Evolutionary conservation across 2,113 vertebrate genomes (phyloP).

Genomic region (Redunca redunca): DNA sequence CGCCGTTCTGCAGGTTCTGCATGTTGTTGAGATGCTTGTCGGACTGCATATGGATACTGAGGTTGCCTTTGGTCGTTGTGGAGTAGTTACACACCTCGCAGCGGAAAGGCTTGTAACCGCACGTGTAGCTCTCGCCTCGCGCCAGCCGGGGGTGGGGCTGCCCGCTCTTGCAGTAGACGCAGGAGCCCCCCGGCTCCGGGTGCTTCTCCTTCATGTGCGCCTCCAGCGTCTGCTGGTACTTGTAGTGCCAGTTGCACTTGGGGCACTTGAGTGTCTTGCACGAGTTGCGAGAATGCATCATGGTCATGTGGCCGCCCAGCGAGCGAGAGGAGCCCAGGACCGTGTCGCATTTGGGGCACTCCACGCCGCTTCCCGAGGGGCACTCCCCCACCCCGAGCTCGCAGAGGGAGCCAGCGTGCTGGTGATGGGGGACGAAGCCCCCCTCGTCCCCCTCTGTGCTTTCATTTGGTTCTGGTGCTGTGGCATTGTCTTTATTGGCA

Average conservation of each 20-base stretch:
- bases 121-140: slow-evolving; percentile 98
- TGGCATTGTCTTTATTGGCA: slow-evolving; percentile 99
- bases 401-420: slow-evolving; percentile 90
- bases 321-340: slow-evolving; percentile 97
- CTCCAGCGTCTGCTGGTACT: slow-evolving; percentile 99
- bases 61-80: slow-evolving; percentile 99
- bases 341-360: slow-evolving; percentile 99
- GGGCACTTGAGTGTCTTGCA: slow-evolving; percentile 99
- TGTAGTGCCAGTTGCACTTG: slow-evolving; percentile 99
- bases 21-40: slow-evolving; percentile 99
- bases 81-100: slow-evolving; percentile 99
- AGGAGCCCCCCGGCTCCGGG: slow-evolving; percentile 95
- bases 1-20: slow-evolving; percentile 98
- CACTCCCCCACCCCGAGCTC: slow-evolving; percentile 94
- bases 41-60: slow-evolving; percentile 99
- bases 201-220: slow-evolving; percentile 99
- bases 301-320: slow-evolving; percentile 99
- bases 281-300: slow-evolving; percentile 99
- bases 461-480: slow-evolving; percentile 99
- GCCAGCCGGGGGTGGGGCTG: slow-evolving; percentile 97
- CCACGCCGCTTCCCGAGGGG: slow-evolving; percentile 94
- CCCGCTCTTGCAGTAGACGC: slow-evolving; percentile 94
- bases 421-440: slow-evolving; percentile 86
- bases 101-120: slow-evolving; percentile 99
- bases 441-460: slow-evolving; percentile 94